Base-by-base conservation (phyloP, 1,140 invertebrate genomes). In the Leguminivora glycinivorella region DNA sequence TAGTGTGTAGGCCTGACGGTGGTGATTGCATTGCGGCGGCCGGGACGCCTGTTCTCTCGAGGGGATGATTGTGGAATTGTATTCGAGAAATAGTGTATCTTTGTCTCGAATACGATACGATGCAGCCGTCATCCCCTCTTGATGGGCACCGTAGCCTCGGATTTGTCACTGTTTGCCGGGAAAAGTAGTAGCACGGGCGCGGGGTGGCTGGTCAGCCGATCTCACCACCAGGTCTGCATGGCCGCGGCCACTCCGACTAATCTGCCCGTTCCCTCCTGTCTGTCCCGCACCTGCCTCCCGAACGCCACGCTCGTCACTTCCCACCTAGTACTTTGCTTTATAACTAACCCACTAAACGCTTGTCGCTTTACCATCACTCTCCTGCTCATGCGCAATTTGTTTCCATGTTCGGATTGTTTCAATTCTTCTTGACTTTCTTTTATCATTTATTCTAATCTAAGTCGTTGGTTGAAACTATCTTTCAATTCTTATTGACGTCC, bases 1-100 rank as follows among this genome's bases (percentile, higher is more conserved):
- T 88, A 89, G 89, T 89, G 89, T 89, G 89, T 90, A 89, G 89
- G 89, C 89, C 87, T 89, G 87, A 89, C 85, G 87, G 87, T 88
- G 88, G 84, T 85, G 84, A 85, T 63, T 81, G 79, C 79, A 78
- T 70, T 74, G 75, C 79, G 84, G 83, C 82, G 75, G 77, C 34
- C 58, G 69, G 26, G 17, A 9, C 56, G 56, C 67, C 67, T 26
- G 10, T 29, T 31, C 12, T 14, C 67, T 47, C 34, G 43, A 26
- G 10, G 34, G 14, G 9, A 67, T 70, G 75, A 71, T 67, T 72
- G 70, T 17, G n/a, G 40, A 43, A 52, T 52, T 22, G 47, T 22
- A 19, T 52, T 52, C 47, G 47, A 10, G 10, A 52, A 52, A 22
- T 22, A 52, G 47, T 22, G 2, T 22, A 22, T 3, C 19, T 52